phyloP scores from a whole-genome alignment of 2,888 invertebrate genomes.

The Parascotia fuliginaria region DNA sequence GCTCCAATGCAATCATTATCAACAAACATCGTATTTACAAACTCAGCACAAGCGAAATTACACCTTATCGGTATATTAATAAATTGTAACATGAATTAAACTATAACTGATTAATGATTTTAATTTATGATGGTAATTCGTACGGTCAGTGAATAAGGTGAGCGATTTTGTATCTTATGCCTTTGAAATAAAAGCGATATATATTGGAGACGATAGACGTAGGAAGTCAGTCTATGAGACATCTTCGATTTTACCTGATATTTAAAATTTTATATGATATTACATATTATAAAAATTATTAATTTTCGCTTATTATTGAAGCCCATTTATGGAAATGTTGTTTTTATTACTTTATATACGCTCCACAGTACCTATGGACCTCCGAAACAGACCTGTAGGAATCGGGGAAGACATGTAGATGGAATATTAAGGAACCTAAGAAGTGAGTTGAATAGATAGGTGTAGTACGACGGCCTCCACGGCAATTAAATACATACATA shows the following conservation, averaged over 20 bases:
- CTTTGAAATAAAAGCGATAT: constrained; percentile 2
- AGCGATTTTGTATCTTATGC: constrained; percentile 20
- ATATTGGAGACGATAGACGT: constrained; percentile 17
- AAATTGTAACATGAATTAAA: not conserved
- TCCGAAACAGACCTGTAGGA: no score
- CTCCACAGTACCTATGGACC: no score
- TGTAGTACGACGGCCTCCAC: no score
- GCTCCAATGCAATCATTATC: constrained; percentile 43
- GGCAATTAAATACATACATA: no score
- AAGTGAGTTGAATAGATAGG: no score
- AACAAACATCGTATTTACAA: constrained; percentile 23
- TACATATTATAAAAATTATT: no score
- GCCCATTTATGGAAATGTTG: no score
- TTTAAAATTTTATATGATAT: no score
- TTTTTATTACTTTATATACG: no score
- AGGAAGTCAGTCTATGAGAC: constrained; percentile 36
- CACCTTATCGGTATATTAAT: constrained; percentile 25
- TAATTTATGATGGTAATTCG: constrained; percentile 22
- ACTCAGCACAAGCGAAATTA: constrained; percentile 18
- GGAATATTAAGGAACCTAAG: no score
- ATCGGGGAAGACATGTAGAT: no score
- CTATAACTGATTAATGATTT: not conserved
- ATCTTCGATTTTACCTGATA: constrained; percentile 28
- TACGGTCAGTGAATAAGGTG: constrained; percentile 1
- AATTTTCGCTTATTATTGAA: no score